A percentile compares a stretch with the other conserved stretches of the same genome.
Conservation (phyloP, 2,797 vertebrate genomes). For the Margarornis squamiger region DNA sequence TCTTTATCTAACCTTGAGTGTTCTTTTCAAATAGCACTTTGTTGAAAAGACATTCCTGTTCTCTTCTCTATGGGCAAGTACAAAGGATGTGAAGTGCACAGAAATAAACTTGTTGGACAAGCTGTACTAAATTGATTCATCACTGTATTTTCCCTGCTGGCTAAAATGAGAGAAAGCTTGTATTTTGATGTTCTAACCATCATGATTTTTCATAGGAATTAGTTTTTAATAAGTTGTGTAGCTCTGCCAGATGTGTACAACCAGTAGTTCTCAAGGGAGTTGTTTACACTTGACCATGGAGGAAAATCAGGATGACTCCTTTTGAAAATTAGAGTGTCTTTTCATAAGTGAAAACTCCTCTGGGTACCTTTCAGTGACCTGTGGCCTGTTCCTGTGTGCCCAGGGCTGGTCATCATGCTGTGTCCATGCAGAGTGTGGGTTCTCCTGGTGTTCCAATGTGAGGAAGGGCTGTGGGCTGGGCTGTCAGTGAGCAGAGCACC, state of each 20-base stretch:
- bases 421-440: accelerated
- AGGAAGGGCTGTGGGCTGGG: neutral
- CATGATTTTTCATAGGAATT: neutral
- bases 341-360: neutral
- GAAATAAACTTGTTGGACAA: neutral
- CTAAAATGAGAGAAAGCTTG: neutral
- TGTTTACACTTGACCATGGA: neutral
- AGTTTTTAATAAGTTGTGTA: neutral
- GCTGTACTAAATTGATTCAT: neutral
- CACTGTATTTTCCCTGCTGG: neutral
- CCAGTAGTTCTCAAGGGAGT: neutral
- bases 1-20: neutral
- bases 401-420: accelerated
- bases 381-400: neutral
- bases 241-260: neutral
- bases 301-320: neutral
- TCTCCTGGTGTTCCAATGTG: neutral
- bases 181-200: neutral
- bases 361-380: neutral
- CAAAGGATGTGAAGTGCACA: neutral
- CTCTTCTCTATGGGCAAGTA: neutral
- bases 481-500: accelerated
- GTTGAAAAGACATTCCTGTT: neutral
- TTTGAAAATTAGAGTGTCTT: neutral
- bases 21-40: neutral